phyloP scores from a whole-genome alignment of 1,140 invertebrate genomes.

The Mylabris phalerata region DNA sequence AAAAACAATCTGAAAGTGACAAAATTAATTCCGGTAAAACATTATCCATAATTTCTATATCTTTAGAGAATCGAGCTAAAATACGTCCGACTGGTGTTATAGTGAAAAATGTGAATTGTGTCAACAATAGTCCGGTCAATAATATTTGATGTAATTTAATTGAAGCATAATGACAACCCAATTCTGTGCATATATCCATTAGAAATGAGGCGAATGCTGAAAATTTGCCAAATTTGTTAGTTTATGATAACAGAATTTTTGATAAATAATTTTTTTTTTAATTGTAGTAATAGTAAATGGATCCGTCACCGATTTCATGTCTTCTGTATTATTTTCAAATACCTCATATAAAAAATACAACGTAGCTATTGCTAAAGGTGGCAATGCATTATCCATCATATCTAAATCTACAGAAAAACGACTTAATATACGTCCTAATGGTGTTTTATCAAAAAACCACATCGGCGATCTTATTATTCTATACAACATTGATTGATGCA shows the following conservation, averaged over 20 bases:
- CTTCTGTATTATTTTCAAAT: not conserved
- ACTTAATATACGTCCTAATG: slow-evolving; percentile 75
- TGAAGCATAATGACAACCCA: slow-evolving; percentile 68
- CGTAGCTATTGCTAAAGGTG: slow-evolving; percentile 28
- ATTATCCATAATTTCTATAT: slow-evolving; percentile 43
- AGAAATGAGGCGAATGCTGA: slow-evolving; percentile 62
- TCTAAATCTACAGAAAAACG: slow-evolving; percentile 75
- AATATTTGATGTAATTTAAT: slow-evolving; percentile 66
- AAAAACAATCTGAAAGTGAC: slow-evolving; percentile 69
- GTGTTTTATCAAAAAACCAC: slow-evolving; percentile 83
- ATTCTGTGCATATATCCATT: slow-evolving; percentile 60
- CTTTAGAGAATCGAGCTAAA: slow-evolving; percentile 79
- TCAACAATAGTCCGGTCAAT: slow-evolving; percentile 65
- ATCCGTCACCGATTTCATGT: not conserved
- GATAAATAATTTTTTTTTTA: not conserved
- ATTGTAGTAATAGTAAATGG: too few relatives aligned
- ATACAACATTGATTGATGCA: slow-evolving; percentile 69
- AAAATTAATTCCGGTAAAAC: slow-evolving; percentile 56
- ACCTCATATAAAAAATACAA: slow-evolving; percentile 1
- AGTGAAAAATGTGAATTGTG: slow-evolving; percentile 77
- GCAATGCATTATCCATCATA: slow-evolving; percentile 30
- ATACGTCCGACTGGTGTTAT: slow-evolving; percentile 80
- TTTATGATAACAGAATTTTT: not conserved
- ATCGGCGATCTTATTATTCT: slow-evolving; percentile 68
- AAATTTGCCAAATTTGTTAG: slow-evolving; percentile 25